phyloP scores from a whole-genome alignment of 35 echinoderm and acorn worm species.

The Heliocidaris tuberculata region DNA sequence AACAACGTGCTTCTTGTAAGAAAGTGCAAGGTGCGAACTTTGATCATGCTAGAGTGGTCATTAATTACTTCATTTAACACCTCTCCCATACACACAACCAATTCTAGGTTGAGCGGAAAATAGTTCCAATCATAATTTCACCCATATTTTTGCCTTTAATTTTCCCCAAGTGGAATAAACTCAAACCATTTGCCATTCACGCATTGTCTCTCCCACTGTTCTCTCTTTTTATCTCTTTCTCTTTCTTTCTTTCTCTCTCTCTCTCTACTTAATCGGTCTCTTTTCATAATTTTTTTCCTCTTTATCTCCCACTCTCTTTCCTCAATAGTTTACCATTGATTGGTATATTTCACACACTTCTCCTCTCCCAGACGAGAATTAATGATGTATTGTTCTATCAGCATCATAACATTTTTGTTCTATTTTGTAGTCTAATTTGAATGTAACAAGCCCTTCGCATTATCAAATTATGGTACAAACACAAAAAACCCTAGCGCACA shows the following conservation, averaged over 20 bases:
- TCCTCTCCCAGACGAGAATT: neutral
- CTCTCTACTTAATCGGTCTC: neutral
- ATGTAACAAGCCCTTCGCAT: too few species aligned
- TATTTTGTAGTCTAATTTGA: too few species aligned
- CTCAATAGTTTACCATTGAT: neutral
- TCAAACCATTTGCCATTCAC: neutral
- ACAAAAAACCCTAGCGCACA: too few species aligned
- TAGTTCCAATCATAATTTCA: conserved; percentile 49
- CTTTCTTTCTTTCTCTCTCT: neutral
- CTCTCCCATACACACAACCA: conserved; percentile 16
- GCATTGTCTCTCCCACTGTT: neutral
- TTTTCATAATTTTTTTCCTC: neutral
- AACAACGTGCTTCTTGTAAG: neutral
- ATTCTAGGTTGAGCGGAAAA: conserved; percentile 44
- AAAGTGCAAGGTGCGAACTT: conserved; percentile 27
- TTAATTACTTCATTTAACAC: conserved; percentile 53
- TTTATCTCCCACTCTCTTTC: neutral
- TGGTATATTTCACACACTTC: neutral
- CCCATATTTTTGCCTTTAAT: conserved; percentile 7
- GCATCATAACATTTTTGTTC: too few species aligned
- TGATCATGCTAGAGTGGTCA: conserved; percentile 27
- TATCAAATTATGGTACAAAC: too few species aligned
- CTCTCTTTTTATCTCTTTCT: neutral
- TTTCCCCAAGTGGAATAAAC: conserved; percentile 10
- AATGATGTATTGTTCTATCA: too few species aligned